Percentiles rank a stretch among this genome's conserved stretches.
phyloP scores from a whole-genome alignment of 2,797 vertebrate species.

The Ptychadena robeensis region DNA sequence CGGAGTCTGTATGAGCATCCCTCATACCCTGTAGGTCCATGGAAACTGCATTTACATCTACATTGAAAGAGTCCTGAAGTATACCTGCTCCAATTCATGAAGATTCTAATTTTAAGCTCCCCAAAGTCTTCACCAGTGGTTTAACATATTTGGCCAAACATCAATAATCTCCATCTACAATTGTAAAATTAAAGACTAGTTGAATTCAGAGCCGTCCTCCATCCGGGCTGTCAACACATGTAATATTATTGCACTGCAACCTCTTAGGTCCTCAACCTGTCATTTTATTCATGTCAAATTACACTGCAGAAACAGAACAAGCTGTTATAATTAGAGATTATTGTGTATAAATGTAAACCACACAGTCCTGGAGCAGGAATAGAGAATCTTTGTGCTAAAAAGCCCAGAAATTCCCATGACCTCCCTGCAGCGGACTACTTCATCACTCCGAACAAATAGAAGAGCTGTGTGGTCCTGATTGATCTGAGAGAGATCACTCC shows the following conservation, averaged over 20 bases:
- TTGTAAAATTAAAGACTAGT: neutral
- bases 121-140: neutral
- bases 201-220: neutral
- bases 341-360: conserved; percentile 24
- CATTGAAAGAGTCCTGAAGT: too few species aligned
- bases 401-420: conserved; percentile 38
- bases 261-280: conserved; percentile 7
- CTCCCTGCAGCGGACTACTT: conserved; percentile 23
- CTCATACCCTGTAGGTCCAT: too few species aligned
- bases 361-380: conserved; percentile 4
- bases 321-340: conserved; percentile 43
- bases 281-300: conserved; percentile 48
- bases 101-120: too few species aligned
- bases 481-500: conserved; percentile 12
- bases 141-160: neutral
- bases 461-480: conserved; percentile 44
- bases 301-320: conserved; percentile 23
- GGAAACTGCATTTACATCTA: neutral
- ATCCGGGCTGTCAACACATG: neutral
- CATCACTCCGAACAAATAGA: conserved; percentile 19
- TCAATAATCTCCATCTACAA: neutral
- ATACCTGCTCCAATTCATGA: too few species aligned
- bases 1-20: too few species aligned
- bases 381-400: conserved; percentile 15
- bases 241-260: neutral